phyloP scores from a whole-genome alignment of 1,140 invertebrate genomes.

The Drosophila orosa region DNA sequence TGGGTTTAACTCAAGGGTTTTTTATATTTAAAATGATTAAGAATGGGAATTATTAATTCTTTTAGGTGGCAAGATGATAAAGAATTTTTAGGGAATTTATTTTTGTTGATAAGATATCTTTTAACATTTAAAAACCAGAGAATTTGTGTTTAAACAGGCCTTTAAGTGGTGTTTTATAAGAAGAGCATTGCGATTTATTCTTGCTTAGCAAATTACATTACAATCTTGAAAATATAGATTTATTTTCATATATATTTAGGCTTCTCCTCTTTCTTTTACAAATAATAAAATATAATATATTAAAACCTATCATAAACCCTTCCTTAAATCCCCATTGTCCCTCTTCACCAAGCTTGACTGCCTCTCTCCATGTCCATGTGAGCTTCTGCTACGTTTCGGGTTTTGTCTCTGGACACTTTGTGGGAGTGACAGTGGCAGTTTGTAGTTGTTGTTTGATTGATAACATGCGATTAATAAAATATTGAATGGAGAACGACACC shows the following conservation, averaged over 20 bases:
- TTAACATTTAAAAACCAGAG: not conserved
- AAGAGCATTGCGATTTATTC: not conserved
- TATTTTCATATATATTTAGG: not conserved
- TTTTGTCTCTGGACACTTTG: constrained; percentile 42
- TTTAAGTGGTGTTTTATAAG: not conserved
- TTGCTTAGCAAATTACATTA: not conserved
- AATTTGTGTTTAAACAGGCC: not conserved
- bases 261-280: not conserved
- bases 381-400: constrained; percentile 21
- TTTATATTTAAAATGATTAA: not conserved
- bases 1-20: not conserved
- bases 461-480: constrained; percentile 82
- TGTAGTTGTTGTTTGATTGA: constrained; percentile 75
- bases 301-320: not conserved
- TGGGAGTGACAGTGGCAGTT: constrained; percentile 51
- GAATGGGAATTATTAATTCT: too few species aligned
- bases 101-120: not conserved
- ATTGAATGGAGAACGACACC: constrained; percentile 62
- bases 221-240: not conserved
- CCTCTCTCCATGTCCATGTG: constrained; percentile 16
- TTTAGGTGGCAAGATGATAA: too few species aligned
- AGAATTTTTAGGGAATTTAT: not conserved
- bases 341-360: not conserved
- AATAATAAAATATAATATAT: not conserved
- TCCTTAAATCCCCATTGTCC: not conserved